Conservation (phyloP, 2,888 invertebrate species). For the Hesperia comma region DNA sequence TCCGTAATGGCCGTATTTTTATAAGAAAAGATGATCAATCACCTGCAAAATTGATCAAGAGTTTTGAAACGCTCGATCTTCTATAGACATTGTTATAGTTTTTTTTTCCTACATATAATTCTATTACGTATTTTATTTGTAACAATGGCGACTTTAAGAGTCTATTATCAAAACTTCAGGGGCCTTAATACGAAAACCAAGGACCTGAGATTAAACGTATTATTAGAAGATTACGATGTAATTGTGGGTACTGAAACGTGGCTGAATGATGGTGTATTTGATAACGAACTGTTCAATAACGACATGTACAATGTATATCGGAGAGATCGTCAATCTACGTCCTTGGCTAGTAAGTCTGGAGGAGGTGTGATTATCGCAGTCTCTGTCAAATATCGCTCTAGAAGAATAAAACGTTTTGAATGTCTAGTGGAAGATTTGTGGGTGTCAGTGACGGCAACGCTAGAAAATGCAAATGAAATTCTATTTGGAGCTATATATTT, state of each 20-base stretch:
- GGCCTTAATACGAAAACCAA: slow-evolving; percentile 36
- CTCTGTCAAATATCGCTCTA: slow-evolving; percentile 1
- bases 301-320: slow-evolving; percentile 17
- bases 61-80: slow-evolving; percentile 20
- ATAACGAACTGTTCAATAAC: slow-evolving; percentile 30
- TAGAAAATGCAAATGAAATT: too few species aligned
- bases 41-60: slow-evolving; percentile 23
- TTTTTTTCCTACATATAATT: too few species aligned
- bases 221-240: slow-evolving; percentile 24
- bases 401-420: slow-evolving; percentile 3
- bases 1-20: slow-evolving; percentile 37
- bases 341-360: neutral
- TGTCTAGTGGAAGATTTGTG: neutral
- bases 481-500: too few species aligned
- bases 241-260: slow-evolving; percentile 38
- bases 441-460: slow-evolving; percentile 1
- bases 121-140: neutral
- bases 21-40: slow-evolving; percentile 35
- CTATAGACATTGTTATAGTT: too few species aligned
- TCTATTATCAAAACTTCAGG: slow-evolving; percentile 37
- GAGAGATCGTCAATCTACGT: slow-evolving; percentile 5
- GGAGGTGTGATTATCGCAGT: slow-evolving; percentile 8
- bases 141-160: slow-evolving; percentile 24
- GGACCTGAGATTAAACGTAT: slow-evolving; percentile 17
- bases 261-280: slow-evolving; percentile 27